phyloP scores from a whole-genome alignment of 2,888 invertebrate genomes.

The Eupithecia exiguata region DNA sequence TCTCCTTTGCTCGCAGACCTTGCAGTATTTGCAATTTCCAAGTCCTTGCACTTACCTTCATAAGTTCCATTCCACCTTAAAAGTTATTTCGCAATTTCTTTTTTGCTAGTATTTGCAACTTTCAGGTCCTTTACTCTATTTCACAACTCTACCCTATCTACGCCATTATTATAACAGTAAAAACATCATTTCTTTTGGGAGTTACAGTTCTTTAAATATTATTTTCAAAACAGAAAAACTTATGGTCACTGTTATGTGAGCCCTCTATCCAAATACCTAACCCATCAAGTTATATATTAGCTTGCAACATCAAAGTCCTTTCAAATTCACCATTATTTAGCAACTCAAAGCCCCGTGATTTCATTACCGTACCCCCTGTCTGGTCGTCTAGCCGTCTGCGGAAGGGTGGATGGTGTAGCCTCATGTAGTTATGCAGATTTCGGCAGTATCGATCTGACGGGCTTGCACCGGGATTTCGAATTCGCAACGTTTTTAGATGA shows the following conservation, averaged over 20 bases:
- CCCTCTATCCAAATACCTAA: neutral
- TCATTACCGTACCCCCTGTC: constrained; percentile 54
- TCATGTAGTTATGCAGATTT: constrained; percentile 32
- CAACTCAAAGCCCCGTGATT: constrained; percentile 46
- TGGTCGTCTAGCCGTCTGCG: constrained; percentile 57
- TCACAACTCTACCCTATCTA: neutral
- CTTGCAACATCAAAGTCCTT: constrained; percentile 1
- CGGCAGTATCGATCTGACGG: constrained; percentile 11
- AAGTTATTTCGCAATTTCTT: neutral
- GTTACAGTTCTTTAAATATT: too few relatives aligned
- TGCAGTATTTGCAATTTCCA: neutral
- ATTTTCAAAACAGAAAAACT: neutral
- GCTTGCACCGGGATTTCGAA: constrained; percentile 4
- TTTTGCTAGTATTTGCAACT: neutral
- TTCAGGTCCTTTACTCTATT: neutral
- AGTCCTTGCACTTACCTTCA: neutral
- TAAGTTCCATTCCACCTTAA: neutral
- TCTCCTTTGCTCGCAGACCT: neutral
- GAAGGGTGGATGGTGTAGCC: constrained; percentile 24
- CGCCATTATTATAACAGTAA: neutral
- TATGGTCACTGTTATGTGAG: neutral
- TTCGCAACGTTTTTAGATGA: neutral
- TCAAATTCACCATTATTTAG: constrained; percentile 9
- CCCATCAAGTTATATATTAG: neutral
- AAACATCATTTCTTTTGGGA: neutral